Evolutionary conservation across 2,888 invertebrate species (phyloP), one percentile per base, ranked within the genome.

Genomic region (Tinea pellionella): DNA sequence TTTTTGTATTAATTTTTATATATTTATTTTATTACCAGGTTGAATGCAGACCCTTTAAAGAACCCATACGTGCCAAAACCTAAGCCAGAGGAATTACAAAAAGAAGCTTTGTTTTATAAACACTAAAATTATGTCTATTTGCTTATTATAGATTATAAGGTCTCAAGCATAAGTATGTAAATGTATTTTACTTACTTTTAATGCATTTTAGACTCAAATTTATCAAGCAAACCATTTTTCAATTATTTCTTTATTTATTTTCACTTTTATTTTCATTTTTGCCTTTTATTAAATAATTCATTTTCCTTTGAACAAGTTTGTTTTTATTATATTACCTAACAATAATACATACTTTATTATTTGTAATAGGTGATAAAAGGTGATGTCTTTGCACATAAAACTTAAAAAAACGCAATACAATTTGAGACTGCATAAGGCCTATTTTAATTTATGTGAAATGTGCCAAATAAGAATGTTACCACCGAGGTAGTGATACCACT

Each of bases 51-150:
- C 70, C 94, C 94, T 0, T 80, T 90, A 63, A 94, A 93, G 74
- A 95, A 95, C 80, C 95, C 95, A 0, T 95, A 92, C 73, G 89
- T 91, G 37, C 93, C 93, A 0, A 94, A 94, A 71, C 90, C 90
- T 61, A 92, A 93, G 67, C 89, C 88, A 0, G 90, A 90, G 63
- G 89, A 89, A 61, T 67, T 75, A 8, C 67, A 68, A 12, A 62
- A 66, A 19, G 59, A 60, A n/a, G 60, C 59, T 4, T 37, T 59
- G 12, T 67, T 6, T 62, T 67, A 11, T 66, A 69, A 15, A 32
- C 65, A 66, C 59, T 59, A 61, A 61, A 63, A 63, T 37, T 37
- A 9, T 61, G 57, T 63, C 43, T 65, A n/a, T 64, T 12, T 37
- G 9, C 9, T 4, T 30, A 30, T 30, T 30, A 37, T 62, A 43